Base-by-base conservation (phyloP, 2,888 invertebrate species). In the Chrysotoxum bicinctum region DNA sequence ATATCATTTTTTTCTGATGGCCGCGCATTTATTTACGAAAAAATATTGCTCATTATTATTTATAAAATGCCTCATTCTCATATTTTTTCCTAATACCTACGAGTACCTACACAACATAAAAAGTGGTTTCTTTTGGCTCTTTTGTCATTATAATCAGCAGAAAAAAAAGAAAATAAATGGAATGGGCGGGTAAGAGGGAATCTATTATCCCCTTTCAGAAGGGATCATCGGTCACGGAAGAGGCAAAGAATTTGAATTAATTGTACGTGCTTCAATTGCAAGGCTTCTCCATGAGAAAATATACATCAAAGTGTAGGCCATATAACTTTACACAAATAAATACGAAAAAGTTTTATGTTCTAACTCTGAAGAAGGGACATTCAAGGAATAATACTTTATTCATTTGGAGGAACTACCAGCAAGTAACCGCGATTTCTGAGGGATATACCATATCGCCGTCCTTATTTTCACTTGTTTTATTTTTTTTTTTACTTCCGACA, bases 391-490 rank as follows among this genome's bases (percentile, higher is more conserved):
- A 16, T 54, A 10, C 30, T 32, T 54, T 32, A 16, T 54, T 30
- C 9, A 32, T 30, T 30, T 52, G 10, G 16, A 54, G 30, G 16
- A 16, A 30, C 30, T 37, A 69, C 68, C 37, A 54, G 58, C 21
- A 40, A 70, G 60, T 35, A 58, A 16, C n/a, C 37, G 52, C 21
- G 30, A 48, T 40, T 54, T 75, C 32, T 54, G 14, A 23, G 6
- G 45, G 23, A 60, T 83, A 79, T 83, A 69, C 58, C 12, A 64
- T 83, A 48, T 78, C 83, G 23, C 45, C 12, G 43, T 62, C 35
- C 58, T 2, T 37, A 21, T 35, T 21, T 35, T 14, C 30, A 54
- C 58, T 35, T 54, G 14, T 50, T 66, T 48, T n/a, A n/a, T 3
- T 26, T 26, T 43, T 43, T 54, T 58, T 40, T 43, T 26, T 45